phyloP scores from a whole-genome alignment of 1,140 invertebrate species.

The Latrodectus geometricus region DNA sequence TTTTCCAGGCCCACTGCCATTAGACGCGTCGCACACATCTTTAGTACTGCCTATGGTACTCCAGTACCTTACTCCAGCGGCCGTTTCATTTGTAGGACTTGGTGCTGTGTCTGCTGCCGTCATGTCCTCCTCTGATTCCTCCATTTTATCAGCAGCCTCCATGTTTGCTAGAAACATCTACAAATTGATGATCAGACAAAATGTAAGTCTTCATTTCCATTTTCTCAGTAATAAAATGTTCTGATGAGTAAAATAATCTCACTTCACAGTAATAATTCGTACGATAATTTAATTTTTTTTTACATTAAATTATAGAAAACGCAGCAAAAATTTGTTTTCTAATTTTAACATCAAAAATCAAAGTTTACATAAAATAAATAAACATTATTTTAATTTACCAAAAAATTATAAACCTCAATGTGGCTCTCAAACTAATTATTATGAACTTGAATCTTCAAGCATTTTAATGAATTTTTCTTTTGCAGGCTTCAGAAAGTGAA shows the following conservation, averaged over 20 bases:
- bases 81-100: constrained; percentile 95
- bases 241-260: background rate
- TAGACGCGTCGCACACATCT: constrained; percentile 83
- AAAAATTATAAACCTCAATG: too few species aligned
- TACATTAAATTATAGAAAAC: too few species aligned
- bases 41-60: constrained; percentile 97
- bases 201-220: constrained; percentile 75
- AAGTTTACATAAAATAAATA: too few species aligned
- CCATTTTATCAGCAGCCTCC: constrained; percentile 93
- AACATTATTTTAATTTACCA: too few species aligned
- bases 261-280: background rate
- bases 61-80: constrained; percentile 91
- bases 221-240: background rate
- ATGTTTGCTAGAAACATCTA: constrained; percentile 99
- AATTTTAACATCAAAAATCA: too few species aligned
- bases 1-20: constrained; percentile 77
- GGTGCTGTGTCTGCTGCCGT: constrained; percentile 98
- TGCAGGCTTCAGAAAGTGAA: constrained; percentile 91
- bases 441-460: too few species aligned
- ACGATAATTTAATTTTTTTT: too few species aligned
- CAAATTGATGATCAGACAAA: constrained; percentile 93
- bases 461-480: background rate
- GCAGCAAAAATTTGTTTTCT: too few species aligned
- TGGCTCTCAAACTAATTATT: too few species aligned
- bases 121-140: constrained; percentile 98